A percentile compares a stretch with the other conserved stretches of the same genome.
Conservation (phyloP, 2,888 invertebrate genomes). For the Sicus ferrugineus region DNA sequence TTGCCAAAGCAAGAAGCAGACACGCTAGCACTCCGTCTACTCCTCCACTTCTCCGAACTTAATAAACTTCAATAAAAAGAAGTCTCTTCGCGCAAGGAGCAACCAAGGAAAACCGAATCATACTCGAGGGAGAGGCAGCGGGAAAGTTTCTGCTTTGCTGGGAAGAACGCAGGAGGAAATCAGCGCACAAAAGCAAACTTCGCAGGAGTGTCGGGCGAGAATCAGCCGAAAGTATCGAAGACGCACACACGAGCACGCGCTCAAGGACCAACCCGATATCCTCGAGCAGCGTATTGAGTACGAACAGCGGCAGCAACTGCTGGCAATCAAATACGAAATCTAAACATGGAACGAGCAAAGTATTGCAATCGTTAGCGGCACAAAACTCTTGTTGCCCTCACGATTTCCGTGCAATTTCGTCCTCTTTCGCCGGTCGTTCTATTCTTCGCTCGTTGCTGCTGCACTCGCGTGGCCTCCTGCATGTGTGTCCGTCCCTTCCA, state of each 20-base stretch:
- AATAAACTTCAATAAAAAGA: slow-evolving; percentile 27
- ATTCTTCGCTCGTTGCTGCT: slow-evolving; percentile 8
- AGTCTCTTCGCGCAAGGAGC: slow-evolving; percentile 1
- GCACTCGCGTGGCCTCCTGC: slow-evolving; percentile 13
- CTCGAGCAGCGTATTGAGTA: background rate
- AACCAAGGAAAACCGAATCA: background rate
- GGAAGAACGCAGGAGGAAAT: background rate
- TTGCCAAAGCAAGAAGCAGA: background rate
- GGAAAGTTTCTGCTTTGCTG: background rate
- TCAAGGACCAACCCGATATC: slow-evolving; percentile 1
- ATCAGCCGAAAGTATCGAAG: slow-evolving; percentile 5
- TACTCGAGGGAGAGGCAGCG: background rate
- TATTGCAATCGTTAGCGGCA: background rate
- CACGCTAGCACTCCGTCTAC: background rate
- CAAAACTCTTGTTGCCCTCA: background rate
- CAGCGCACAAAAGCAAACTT: background rate
- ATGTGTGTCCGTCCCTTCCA: background rate
- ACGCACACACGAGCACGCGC: background rate
- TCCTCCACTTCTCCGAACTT: background rate
- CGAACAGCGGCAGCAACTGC: background rate
- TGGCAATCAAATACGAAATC: background rate
- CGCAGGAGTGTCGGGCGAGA: slow-evolving; percentile 10
- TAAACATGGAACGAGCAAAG: slow-evolving; percentile 8
- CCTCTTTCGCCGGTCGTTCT: background rate
- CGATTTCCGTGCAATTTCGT: background rate